A percentile compares a stretch with the other conserved stretches of the same genome.
Evolutionary conservation across 2,113 vertebrate species (phyloP).

Genomic region (Bostrychus sinensis): DNA sequence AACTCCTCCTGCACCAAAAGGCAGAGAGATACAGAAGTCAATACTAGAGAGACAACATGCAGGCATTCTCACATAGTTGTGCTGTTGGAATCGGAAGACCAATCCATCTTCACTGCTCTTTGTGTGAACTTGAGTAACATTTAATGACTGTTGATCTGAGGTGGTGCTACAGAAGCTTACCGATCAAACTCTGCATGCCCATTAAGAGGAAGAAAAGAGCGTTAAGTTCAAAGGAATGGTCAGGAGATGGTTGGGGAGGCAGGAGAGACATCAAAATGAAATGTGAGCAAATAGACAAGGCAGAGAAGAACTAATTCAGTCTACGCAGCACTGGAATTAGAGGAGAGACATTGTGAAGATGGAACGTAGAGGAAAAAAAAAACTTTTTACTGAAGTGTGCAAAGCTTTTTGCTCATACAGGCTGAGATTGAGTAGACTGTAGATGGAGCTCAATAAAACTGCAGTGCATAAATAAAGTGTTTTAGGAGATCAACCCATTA

Average conservation of each 20-base stretch:
- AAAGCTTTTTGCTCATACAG: conserved; percentile 7
- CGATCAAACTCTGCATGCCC: conserved; percentile 14
- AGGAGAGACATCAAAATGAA: conserved; percentile 37
- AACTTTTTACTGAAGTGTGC: conserved; percentile 4
- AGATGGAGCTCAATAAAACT: conserved; percentile 1
- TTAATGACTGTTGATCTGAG: conserved; percentile 4
- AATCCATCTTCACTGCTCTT: too few relatives aligned
- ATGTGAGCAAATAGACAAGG: conserved; percentile 46
- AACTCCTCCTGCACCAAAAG: too few relatives aligned
- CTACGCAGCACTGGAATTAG: conserved; percentile 17
- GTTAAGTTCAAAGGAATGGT: neutral
- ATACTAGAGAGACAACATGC: too few relatives aligned
- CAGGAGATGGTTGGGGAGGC: neutral
- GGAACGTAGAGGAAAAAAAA: conserved; percentile 7
- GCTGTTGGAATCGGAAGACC: too few relatives aligned
- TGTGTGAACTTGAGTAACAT: too few relatives aligned
- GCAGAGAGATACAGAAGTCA: too few relatives aligned
- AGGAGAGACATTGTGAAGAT: conserved; percentile 20
- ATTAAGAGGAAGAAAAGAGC: conserved; percentile 11
- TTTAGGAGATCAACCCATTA: neutral
- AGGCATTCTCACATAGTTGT: too few relatives aligned
- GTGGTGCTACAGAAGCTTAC: conserved; percentile 16
- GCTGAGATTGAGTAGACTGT: neutral
- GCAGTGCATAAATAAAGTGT: neutral
- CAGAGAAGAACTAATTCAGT: conserved; percentile 35